Base-by-base conservation (phyloP, 2,888 invertebrate species). In the Cheilosia urbana region DNA sequence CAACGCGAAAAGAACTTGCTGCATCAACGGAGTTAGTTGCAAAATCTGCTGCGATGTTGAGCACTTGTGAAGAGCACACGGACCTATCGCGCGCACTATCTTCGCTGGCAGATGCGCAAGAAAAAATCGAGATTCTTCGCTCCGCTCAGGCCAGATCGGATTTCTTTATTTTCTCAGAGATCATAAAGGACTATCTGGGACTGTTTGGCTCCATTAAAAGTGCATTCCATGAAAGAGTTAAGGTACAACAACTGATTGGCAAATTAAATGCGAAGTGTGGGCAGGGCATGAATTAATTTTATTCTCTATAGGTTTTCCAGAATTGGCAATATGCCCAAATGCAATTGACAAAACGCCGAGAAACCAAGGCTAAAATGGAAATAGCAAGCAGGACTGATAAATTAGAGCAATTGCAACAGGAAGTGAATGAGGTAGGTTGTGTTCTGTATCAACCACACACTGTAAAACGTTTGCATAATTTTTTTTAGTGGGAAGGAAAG, bases 281-380 rank as follows among this genome's bases (percentile, higher is more conserved):
- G 1, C 2, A 37, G 37, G 1, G 1, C 2, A 37, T 37, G 13
- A 15, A 49, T 30, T 24, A 4, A 47, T 40, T 13, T 42, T 66
- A 11, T 4, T 51, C 15, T 60, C 68, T 95, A 95, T 2, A 97
- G 94, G 96, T 97, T 17, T 99, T 98, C 93, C 99, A 99, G 93
- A 97, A 96, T 90, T 99, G 99, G 98, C 98, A 99, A 91, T 98
- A 98, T 91, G 97, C 99, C 37, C 98, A 99, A 92, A 96, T 97
- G 93, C 97, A 96, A 93, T 93, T 99, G 87, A 97, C 96, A 19
- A 98, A 98, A 91, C 96, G 99, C 90, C 95, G 99, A 73, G 99
- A 99, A 92, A 96, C 96, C 89, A 98, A 98, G 91, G 97, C 97
- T 0, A 97, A 98, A 90, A 94, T 97, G 53, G 99, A 99, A 90